phyloP scores from a whole-genome alignment of 2,797 vertebrate species.

The Neosilurus mollespiculum region DNA sequence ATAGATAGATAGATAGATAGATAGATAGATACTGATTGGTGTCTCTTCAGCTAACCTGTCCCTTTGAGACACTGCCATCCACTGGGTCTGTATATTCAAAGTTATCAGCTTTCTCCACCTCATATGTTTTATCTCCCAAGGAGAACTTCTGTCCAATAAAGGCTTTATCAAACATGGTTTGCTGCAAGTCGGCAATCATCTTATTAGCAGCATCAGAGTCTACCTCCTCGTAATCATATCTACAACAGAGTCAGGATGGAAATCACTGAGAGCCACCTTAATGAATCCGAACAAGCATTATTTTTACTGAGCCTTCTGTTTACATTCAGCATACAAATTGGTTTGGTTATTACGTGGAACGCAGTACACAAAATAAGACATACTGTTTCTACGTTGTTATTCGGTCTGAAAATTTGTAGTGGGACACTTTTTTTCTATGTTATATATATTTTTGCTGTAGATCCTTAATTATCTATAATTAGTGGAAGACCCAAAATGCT shows the following conservation, averaged over 20 bases:
- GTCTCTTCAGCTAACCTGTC: slow-evolving; percentile 80
- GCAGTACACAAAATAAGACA: neutral
- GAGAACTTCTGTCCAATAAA: slow-evolving; percentile 89
- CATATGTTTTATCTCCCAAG: slow-evolving; percentile 85
- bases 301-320: neutral
- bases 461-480: too few relatives aligned
- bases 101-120: slow-evolving; percentile 90
- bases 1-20: too few relatives aligned
- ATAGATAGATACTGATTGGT: too few relatives aligned
- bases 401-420: neutral
- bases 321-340: neutral
- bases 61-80: slow-evolving; percentile 91
- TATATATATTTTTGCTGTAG: neutral
- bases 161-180: slow-evolving; percentile 82
- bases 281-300: neutral
- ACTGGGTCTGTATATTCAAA: slow-evolving; percentile 94
- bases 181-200: slow-evolving; percentile 92
- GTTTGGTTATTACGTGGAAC: neutral
- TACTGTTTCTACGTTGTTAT: neutral
- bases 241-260: slow-evolving; percentile 53
- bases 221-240: slow-evolving; percentile 97
- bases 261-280: neutral
- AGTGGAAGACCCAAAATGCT: neutral
- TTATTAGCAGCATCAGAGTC: slow-evolving; percentile 89
- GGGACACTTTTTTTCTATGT: too few relatives aligned